Evolutionary conservation across 2,113 vertebrate species (phyloP), one percentile per base, ranked within the genome.

Genomic region (Entomyzon cyanotis): DNA sequence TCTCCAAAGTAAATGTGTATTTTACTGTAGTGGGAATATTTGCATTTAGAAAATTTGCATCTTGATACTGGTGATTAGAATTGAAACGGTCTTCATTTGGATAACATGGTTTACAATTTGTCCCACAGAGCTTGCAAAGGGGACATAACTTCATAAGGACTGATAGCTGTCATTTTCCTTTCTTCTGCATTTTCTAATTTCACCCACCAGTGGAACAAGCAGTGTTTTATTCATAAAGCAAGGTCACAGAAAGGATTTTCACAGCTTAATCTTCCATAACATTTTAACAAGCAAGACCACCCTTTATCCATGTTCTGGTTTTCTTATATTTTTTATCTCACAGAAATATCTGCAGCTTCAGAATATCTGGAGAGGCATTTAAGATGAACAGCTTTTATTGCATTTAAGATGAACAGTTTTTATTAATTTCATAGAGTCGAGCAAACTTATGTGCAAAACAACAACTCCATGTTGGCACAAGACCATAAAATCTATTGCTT

Each of bases 131-230:
- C 8, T 77, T 87, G 23, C 58, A 71, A n/a, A 0, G 2, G 22
- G 24, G 20, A 56, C 22, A 15, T 50, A 89, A 71, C 30, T 64
- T 82, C 35, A 0, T 42, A 87, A 91, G 56, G 78, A 92, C 24
- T 27, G 60, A 79, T 46, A 89, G 77, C 53, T 89, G 31, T 73
- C 52, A 58, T 87, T 89, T 84, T 84, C 60, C 33, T 90, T 84
- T 82, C 71, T 87, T 84, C 28, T 71, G 7, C 60, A 33, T 89
- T 90, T 92, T 96, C 80, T 92, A 87, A 91, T 96, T 92, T 95
- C 84, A 89, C 41, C 62, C 65, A 53, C 58, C 81, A 94, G 30
- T 87, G 74, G 41, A 87, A 96, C 31, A 89, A 62, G 33, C 30
- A 37, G 41, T 15, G 25, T 83, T 92, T 92, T 94, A 91, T 71